Conservation (phyloP, 2,888 invertebrate species). For the Eilema depressum region DNA sequence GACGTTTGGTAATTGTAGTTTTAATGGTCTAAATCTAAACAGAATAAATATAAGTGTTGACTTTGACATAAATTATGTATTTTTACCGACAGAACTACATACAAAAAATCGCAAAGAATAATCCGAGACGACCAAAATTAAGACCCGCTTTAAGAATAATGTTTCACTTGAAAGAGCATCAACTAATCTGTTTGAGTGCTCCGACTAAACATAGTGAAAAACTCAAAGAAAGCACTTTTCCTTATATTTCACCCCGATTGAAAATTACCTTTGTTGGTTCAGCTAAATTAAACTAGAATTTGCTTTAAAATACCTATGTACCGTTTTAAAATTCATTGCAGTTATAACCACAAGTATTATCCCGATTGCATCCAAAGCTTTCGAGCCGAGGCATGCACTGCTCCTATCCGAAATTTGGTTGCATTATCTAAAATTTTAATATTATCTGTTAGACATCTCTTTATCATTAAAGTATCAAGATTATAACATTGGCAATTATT, state of each 20-base stretch:
- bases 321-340: background rate
- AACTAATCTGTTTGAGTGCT: constrained; percentile 2
- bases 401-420: background rate
- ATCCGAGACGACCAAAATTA: background rate
- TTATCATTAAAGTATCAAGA: too few relatives aligned
- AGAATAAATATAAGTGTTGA: too few relatives aligned
- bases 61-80: too few relatives aligned
- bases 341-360: background rate
- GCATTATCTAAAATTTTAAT: too few relatives aligned
- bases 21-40: too few relatives aligned
- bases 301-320: background rate
- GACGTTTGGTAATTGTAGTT: too few relatives aligned
- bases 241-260: background rate
- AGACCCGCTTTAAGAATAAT: background rate
- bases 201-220: background rate
- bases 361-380: background rate
- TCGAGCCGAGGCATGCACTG: rapidly evolving
- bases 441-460: too few relatives aligned
- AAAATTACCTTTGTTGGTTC: background rate
- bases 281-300: background rate
- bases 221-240: background rate
- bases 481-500: background rate
- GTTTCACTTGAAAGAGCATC: background rate
- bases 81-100: background rate
- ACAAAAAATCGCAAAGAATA: background rate